phyloP scores from a whole-genome alignment of 2,113 vertebrate genomes.

The Xyrauchen texanus region DNA sequence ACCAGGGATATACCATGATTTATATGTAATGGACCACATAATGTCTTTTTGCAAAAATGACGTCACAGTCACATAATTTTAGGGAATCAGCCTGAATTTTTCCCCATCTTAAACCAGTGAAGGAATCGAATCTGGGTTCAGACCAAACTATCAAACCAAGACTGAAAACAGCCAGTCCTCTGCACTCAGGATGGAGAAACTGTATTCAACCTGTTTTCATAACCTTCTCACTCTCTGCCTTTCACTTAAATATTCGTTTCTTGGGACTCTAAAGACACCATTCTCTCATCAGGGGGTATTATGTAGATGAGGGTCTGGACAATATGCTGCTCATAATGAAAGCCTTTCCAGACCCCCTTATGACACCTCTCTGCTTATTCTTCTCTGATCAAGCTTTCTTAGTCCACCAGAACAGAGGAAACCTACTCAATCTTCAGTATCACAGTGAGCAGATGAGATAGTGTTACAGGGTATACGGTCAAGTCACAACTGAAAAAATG shows the following conservation, averaged over 20 bases:
- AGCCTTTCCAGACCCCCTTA: background rate
- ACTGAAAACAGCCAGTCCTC: too few relatives aligned
- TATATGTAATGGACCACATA: too few relatives aligned
- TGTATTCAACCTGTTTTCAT: background rate
- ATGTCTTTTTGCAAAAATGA: too few relatives aligned
- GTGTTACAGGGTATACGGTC: background rate
- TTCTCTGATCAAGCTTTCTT: conserved; percentile 1
- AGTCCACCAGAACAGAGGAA: conserved; percentile 1
- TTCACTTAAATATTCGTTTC: background rate
- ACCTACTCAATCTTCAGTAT: background rate
- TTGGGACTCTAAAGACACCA: background rate
- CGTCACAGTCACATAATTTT: too few relatives aligned
- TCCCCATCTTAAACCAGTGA: too few relatives aligned
- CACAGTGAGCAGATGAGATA: background rate
- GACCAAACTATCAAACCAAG: too few relatives aligned
- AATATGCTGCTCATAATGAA: background rate
- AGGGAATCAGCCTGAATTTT: too few relatives aligned
- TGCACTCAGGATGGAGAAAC: background rate
- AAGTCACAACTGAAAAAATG: conserved; percentile 1
- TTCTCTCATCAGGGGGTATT: conserved; percentile 7
- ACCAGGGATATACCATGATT: too few relatives aligned
- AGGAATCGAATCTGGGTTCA: too few relatives aligned
- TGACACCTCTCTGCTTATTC: conserved; percentile 1
- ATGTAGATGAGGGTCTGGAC: background rate
- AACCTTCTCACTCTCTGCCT: background rate